A percentile compares a stretch with the other conserved stretches of the same genome.
Conservation (phyloP, 2,888 invertebrate species). For the Caenorhabditis auriculariae region DNA sequence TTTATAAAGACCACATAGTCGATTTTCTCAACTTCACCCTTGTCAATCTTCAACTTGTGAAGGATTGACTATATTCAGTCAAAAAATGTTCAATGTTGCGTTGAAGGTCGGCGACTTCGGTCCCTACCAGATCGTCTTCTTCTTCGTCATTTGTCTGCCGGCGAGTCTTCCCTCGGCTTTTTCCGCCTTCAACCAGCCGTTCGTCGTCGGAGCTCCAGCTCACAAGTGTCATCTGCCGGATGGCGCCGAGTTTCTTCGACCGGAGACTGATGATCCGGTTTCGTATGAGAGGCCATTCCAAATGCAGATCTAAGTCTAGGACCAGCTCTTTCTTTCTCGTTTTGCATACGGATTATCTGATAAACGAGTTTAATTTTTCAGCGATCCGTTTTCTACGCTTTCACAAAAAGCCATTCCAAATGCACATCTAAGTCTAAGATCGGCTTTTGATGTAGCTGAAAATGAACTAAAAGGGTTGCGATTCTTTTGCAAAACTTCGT, state of each 20-base stretch:
- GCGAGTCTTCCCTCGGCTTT: conserved; percentile 53
- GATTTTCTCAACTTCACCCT: no score
- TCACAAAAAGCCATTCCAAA: not conserved
- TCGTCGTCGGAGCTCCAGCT: conserved; percentile 42
- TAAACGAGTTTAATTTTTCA: no score
- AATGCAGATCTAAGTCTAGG: not conserved
- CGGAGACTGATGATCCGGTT: conserved; percentile 30
- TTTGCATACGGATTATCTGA: no score
- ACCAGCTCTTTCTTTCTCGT: not conserved
- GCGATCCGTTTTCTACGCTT: no score
- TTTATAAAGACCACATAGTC: no score
- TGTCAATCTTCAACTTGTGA: no score
- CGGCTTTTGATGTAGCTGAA: not conserved
- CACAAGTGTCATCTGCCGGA: conserved; percentile 32
- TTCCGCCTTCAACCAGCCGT: conserved; percentile 40
- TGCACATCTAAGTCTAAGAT: not conserved
- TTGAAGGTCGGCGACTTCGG: conserved; percentile 53
- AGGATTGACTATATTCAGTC: not conserved
- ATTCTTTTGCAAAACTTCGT: no score
- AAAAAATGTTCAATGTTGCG: not conserved
- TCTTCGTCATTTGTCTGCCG: conserved; percentile 54
- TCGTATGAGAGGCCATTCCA: not conserved
- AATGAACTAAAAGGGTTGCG: no score
- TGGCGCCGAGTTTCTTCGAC: conserved; percentile 26
- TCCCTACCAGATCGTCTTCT: conserved; percentile 49